Conservation (phyloP, 2,888 invertebrate species). For the Pemphredon lugubris region DNA sequence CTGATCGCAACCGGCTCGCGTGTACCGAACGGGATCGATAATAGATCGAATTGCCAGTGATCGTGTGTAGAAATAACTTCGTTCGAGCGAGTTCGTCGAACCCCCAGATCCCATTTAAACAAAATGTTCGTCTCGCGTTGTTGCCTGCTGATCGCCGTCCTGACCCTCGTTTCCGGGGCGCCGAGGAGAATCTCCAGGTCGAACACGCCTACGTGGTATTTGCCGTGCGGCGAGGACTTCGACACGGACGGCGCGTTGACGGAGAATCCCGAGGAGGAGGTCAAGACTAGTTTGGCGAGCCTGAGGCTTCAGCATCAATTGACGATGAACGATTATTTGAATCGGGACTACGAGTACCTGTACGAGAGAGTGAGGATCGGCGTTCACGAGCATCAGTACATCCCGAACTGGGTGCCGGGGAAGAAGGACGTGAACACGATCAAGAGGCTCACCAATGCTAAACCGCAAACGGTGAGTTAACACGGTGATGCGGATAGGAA, state of each 20-base stretch:
- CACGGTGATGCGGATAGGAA: not conserved
- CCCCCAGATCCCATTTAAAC: not conserved
- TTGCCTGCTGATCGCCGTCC: conserved; percentile 26
- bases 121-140: conserved; percentile 33
- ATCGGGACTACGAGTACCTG: conserved; percentile 76
- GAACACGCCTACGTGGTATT: conserved; percentile 72
- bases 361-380: conserved; percentile 77
- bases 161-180: conserved; percentile 32
- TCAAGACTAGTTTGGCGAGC: conserved; percentile 62
- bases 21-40: not conserved
- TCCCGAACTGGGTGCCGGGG: conserved; percentile 79
- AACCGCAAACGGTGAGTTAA: conserved; percentile 66
- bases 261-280: conserved; percentile 60
- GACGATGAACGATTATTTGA: conserved; percentile 74
- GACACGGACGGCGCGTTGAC: conserved; percentile 49
- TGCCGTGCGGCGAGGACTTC: conserved; percentile 73
- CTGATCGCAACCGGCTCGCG: not conserved
- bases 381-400: conserved; percentile 77
- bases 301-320: conserved; percentile 73
- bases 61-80: not conserved
- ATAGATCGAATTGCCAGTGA: not conserved
- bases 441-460: conserved; percentile 54
- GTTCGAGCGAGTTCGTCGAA: not conserved
- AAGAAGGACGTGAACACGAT: conserved; percentile 72
- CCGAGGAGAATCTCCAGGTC: conserved; percentile 49